phyloP scores from a whole-genome alignment of 2,888 invertebrate genomes.

The Graphium colonna region DNA sequence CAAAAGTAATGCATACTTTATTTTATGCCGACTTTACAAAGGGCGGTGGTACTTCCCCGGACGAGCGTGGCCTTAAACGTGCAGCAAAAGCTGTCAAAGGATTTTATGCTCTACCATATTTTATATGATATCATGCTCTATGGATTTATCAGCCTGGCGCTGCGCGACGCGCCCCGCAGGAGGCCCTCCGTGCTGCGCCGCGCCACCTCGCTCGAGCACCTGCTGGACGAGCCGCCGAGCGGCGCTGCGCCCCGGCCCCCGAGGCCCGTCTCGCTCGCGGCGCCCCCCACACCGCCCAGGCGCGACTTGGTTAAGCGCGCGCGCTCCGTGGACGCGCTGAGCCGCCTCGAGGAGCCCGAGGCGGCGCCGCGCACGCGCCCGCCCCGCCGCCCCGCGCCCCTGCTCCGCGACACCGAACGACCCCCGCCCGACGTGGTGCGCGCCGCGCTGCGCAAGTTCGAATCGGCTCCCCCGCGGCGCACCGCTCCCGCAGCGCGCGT shows the following conservation, averaged over 20 bases:
- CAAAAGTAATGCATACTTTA: no score
- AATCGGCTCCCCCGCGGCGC: slow-evolving; percentile 81
- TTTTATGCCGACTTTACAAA: no score
- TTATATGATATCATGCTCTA: no score
- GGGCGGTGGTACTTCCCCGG: no score
- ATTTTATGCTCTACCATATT: no score
- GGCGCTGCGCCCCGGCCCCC: slow-evolving; percentile 49
- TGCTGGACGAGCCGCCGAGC: slow-evolving; percentile 85
- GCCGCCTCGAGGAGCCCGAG: slow-evolving; percentile 77
- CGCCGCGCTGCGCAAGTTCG: slow-evolving; percentile 91
- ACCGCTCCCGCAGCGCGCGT: slow-evolving; percentile 76
- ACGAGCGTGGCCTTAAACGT: no score
- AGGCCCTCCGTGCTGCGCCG: slow-evolving; percentile 87
- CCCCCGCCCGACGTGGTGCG: slow-evolving; percentile 95
- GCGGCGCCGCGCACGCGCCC: slow-evolving; percentile 54
- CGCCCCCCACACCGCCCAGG: slow-evolving; percentile 54
- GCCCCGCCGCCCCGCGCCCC: slow-evolving; percentile 78
- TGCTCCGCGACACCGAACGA: slow-evolving; percentile 87
- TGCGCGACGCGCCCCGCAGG: slow-evolving; percentile 85
- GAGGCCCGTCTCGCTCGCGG: slow-evolving; percentile 40
- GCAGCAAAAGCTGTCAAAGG: no score
- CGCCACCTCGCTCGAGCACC: slow-evolving; percentile 91
- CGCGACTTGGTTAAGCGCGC: slow-evolving; percentile 88
- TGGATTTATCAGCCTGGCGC: no score
- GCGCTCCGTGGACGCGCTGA: slow-evolving; percentile 90